Evolutionary conservation across 2,888 invertebrate species (phyloP), one percentile per base, ranked within the genome.

Genomic region (Alloplasta piceator): DNA sequence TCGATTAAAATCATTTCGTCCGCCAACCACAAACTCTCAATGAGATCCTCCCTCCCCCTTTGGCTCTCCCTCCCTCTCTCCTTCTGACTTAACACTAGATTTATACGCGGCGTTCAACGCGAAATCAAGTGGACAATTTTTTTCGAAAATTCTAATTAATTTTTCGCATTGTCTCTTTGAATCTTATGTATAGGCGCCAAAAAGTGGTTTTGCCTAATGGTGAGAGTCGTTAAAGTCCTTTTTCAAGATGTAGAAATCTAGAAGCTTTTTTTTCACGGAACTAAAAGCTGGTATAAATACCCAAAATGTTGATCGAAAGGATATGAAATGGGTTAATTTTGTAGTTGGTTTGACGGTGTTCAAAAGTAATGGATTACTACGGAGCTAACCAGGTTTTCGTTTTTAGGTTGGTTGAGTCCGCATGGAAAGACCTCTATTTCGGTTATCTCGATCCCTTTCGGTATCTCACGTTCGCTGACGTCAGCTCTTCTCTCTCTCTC

Each of bases 1-100:
- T 77, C 78, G 66, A 82, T 55, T 64, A 70, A 72, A 80, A 78
- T 83, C 70, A 60, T 77, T 66, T 26, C 63, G 58, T 63, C 56
- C 66, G 43, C 60, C 66, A 46, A 52, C 55, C 55, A 52, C 58
- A 39, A 56, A 39, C 38, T n/a, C 26, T 74, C 58, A 48, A 48
- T 46, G 16, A 78, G 36, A 41, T 63, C 50, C 41, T 12, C 6
- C 50, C n/a, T 14, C 78, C 26, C 26, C 26, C 26, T 2, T 26
- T 26, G 26, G 26, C 26, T 26, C 76, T 70, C 64, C 63, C 68
- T 46, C 50, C 26, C 46, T 60, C 56, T 12, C 38, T 64, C 56
- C 14, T 70, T 36, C 6, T 6, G 52, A 0, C 52, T 52, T 14
- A 52, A 4, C 52, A 1, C 1, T 3, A 14, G 6, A 50, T 50